Evolutionary conservation across 2,113 vertebrate genomes (phyloP).

Genomic region (Microtus richardsoni): DNA sequence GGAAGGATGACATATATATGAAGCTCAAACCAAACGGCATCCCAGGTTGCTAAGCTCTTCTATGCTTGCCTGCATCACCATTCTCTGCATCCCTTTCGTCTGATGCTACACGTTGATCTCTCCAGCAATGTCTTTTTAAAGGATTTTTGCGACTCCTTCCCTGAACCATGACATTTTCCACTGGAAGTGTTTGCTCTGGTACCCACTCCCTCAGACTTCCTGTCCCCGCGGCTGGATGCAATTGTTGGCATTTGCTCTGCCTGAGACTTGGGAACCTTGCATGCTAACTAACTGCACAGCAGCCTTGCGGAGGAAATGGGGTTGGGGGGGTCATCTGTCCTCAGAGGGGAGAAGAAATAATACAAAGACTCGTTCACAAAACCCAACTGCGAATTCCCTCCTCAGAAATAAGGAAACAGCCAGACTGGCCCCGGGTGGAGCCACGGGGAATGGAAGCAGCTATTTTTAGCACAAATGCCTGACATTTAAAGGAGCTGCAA

Average conservation of each 20-base stretch:
- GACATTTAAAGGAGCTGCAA: constrained; percentile 60
- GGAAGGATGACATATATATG: too few relatives aligned
- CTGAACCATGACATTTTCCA: constrained; percentile 11
- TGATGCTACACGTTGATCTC: neutral
- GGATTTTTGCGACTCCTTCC: neutral
- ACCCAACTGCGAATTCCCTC: neutral
- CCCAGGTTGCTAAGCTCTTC: neutral
- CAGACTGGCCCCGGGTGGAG: constrained; percentile 34
- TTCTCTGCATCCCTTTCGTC: constrained; percentile 10
- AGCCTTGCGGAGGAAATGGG: neutral
- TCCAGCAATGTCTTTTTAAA: neutral
- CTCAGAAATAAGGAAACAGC: constrained; percentile 34
- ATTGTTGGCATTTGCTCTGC: neutral
- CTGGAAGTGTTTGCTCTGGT: neutral
- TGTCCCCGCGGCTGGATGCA: neutral
- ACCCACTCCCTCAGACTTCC: neutral
- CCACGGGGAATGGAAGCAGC: constrained; percentile 52
- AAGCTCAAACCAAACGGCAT: neutral
- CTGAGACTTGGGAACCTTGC: neutral
- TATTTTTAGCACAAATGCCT: constrained; percentile 74
- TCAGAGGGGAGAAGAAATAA: constrained; percentile 19
- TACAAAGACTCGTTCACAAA: constrained; percentile 40
- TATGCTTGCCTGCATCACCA: neutral
- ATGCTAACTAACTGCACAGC: neutral
- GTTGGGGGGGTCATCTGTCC: neutral